phyloP scores from a whole-genome alignment of 2,888 invertebrate genomes.

The Dione vanillae region DNA sequence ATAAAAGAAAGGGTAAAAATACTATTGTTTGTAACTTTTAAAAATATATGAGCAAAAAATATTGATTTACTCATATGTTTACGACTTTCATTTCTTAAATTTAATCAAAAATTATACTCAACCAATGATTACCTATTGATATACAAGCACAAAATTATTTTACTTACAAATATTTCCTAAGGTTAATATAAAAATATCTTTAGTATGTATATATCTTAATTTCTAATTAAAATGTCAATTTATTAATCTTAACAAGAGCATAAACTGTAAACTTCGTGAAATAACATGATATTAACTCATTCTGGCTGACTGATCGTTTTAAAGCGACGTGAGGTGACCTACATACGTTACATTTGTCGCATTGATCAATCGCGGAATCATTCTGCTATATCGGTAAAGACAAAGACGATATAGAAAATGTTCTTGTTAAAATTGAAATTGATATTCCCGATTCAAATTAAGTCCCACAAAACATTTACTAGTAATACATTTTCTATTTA shows the following conservation, averaged over 20 bases:
- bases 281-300: constrained; percentile 2
- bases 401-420: not conserved
- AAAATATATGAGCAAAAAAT: too few species aligned
- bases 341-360: constrained; percentile 24
- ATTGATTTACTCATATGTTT: too few species aligned
- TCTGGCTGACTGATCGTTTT: constrained; percentile 3
- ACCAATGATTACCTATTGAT: too few species aligned
- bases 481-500: too few species aligned
- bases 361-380: constrained; percentile 18
- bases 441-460: not conserved
- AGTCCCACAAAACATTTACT: not conserved
- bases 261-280: constrained; percentile 4
- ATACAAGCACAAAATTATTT: too few species aligned
- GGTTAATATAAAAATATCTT: not conserved
- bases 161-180: not conserved
- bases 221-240: not conserved
- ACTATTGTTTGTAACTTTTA: too few species aligned
- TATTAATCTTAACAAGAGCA: not conserved
- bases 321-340: constrained; percentile 18
- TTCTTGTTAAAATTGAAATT: not conserved
- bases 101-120: too few species aligned
- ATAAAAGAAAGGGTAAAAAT: too few species aligned
- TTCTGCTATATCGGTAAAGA: not conserved
- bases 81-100: too few species aligned
- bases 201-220: not conserved